A percentile compares a stretch with the other conserved stretches of the same genome.
Conservation (phyloP, 2,888 invertebrate genomes). For the Pharmacophagus antenor region DNA sequence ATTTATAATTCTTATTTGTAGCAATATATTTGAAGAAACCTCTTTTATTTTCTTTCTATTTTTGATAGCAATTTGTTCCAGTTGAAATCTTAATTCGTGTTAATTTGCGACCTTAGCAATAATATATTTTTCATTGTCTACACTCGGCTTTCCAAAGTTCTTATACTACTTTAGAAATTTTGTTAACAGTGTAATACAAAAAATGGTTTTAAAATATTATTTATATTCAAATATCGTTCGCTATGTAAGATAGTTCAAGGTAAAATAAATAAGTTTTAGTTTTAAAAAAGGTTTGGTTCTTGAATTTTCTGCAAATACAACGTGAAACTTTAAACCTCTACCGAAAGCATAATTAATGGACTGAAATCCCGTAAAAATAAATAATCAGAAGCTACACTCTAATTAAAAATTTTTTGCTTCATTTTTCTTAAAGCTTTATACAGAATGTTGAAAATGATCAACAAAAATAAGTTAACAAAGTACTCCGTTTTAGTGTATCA, state of each 20-base stretch:
- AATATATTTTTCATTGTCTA: no score
- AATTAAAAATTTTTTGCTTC: background rate
- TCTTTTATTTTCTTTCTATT: no score
- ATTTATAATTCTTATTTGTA: no score
- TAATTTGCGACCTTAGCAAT: no score
- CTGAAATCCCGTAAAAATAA: background rate
- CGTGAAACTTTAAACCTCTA: background rate
- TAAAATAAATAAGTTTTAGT: background rate
- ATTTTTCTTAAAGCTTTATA: background rate
- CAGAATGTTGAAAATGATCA: no score
- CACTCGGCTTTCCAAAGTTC: no score
- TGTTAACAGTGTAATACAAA: background rate
- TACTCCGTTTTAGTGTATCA: no score
- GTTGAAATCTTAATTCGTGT: no score
- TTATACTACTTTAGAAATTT: background rate
- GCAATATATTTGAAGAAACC: no score
- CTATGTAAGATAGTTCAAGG: background rate
- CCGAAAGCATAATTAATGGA: background rate
- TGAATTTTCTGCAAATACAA: background rate
- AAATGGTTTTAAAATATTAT: background rate
- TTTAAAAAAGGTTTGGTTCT: background rate
- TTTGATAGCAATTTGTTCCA: no score
- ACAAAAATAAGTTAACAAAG: no score
- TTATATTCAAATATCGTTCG: background rate
- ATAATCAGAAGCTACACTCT: background rate